Percentiles rank a stretch among this genome's conserved stretches.
These are phyloP conservation scores for Galleria mellonella DNA, from an alignment of 1,140 invertebrate species.

Conservation along the genomic window DNA sequence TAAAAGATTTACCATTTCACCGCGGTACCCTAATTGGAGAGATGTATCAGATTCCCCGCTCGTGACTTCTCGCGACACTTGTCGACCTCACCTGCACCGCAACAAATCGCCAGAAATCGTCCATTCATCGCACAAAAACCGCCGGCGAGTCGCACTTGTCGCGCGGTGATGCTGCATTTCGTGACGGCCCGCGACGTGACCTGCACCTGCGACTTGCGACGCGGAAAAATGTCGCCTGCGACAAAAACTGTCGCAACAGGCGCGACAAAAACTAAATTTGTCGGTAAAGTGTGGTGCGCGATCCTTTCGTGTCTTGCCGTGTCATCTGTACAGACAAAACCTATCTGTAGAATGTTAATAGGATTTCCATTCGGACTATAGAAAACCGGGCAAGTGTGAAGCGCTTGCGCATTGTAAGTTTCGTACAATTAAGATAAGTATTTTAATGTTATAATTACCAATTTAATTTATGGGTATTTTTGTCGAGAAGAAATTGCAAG, in stretches of 20 bases:
- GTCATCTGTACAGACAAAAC: too few relatives aligned
- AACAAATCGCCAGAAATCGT: constrained; percentile 32
- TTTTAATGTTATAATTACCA: too few relatives aligned
- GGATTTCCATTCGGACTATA: too few relatives aligned
- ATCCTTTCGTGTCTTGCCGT: too few relatives aligned
- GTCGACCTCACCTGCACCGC: constrained; percentile 43
- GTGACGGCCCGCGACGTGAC: constrained; percentile 42
- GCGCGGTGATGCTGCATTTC: constrained; percentile 20
- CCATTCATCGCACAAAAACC: constrained; percentile 19
- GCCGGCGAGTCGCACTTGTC: constrained; percentile 20
- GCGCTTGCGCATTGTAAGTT: too few relatives aligned
- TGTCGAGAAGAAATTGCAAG: too few relatives aligned
- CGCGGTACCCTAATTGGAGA: constrained; percentile 21
- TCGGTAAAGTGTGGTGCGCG: too few relatives aligned
- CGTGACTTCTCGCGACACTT: constrained; percentile 27
- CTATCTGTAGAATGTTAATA: too few relatives aligned
- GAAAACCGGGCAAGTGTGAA: too few relatives aligned
- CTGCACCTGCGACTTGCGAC: constrained; percentile 26
- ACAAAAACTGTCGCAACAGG: constrained; percentile 8
- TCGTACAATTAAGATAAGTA: too few relatives aligned
- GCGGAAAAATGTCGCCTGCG: constrained; percentile 19
- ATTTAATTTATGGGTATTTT: too few relatives aligned
- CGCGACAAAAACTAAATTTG: constrained; percentile 19
- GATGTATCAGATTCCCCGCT: constrained; percentile 13
- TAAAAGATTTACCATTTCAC: constrained; percentile 8